A percentile compares a stretch with the other conserved stretches of the same genome.
These are phyloP conservation scores for Scaptomyza montana DNA, from an alignment of 1,140 invertebrate species.

Conservation along the genomic window DNA sequence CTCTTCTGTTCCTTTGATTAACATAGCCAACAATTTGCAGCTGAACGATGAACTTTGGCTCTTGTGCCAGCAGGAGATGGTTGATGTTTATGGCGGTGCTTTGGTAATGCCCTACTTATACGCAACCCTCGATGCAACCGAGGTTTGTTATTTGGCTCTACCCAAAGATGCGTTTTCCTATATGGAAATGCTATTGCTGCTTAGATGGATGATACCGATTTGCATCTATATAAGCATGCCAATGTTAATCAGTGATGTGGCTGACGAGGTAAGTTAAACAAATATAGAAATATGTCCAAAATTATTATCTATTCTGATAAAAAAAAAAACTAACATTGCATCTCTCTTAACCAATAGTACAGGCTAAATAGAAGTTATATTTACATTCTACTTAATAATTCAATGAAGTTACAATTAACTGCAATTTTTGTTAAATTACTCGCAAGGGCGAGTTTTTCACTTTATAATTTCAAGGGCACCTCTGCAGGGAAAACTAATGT, in stretches of 20 bases:
- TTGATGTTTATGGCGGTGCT: conserved; percentile 5
- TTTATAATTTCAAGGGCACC: background rate
- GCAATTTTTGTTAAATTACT: background rate
- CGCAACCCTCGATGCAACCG: conserved; percentile 5
- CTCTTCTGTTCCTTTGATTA: background rate
- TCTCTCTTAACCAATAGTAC: background rate
- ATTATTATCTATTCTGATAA: no score
- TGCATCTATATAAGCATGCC: conserved; percentile 8
- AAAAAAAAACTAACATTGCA: background rate
- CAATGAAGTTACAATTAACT: conserved; percentile 2
- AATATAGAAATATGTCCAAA: background rate
- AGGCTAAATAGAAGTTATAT: background rate
- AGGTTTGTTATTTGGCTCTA: conserved; percentile 11
- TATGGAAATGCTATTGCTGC: background rate
- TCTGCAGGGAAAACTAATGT: background rate
- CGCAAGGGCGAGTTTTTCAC: background rate
- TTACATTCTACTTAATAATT: background rate
- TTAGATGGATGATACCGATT: conserved; percentile 8
- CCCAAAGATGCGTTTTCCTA: conserved; percentile 14
- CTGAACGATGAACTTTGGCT: conserved; percentile 19
- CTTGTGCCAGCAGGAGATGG: conserved; percentile 1
- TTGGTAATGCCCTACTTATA: conserved; percentile 6
- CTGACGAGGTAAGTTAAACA: conserved; percentile 24
- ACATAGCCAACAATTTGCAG: conserved; percentile 1
- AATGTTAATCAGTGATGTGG: conserved; percentile 17